A percentile compares a stretch with the other conserved stretches of the same genome.
phyloP scores from a whole-genome alignment of 1,140 invertebrate genomes.

The Latrodectus geometricus region DNA sequence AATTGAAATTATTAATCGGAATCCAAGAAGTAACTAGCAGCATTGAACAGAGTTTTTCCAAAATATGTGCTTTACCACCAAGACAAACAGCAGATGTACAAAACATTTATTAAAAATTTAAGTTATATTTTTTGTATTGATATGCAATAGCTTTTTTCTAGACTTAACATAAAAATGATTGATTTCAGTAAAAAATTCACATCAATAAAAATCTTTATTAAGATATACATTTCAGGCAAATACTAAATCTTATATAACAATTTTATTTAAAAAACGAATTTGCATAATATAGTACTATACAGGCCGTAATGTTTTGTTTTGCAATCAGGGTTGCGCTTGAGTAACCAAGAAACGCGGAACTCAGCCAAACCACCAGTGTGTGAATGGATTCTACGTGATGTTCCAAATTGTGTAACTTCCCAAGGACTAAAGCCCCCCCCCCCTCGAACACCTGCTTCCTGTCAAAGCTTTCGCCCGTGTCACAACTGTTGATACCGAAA shows the following conservation, averaged over 20 bases:
- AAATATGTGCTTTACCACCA: too few relatives aligned
- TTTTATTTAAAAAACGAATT: background rate
- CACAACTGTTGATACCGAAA: background rate
- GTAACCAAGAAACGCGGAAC: slow-evolving; percentile 49
- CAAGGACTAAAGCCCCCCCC: background rate
- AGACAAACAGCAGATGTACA: too few relatives aligned
- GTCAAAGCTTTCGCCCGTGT: background rate
- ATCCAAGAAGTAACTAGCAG: too few relatives aligned
- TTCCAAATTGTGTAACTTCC: background rate
- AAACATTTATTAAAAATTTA: too few relatives aligned
- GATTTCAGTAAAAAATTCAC: too few relatives aligned
- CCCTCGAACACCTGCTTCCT: slow-evolving; percentile 33
- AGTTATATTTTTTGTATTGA: too few relatives aligned
- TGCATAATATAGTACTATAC: too few relatives aligned
- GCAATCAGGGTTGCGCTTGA: slow-evolving; percentile 18
- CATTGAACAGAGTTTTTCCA: too few relatives aligned
- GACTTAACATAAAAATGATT: too few relatives aligned
- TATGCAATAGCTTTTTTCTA: too few relatives aligned
- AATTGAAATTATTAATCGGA: too few relatives aligned
- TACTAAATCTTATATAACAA: background rate
- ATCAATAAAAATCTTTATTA: too few relatives aligned
- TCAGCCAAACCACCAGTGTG: background rate
- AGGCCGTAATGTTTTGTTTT: background rate
- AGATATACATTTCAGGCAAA: background rate
- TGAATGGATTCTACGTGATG: slow-evolving; percentile 14